Base-by-base conservation (phyloP, 2,797 vertebrate genomes). In the Taenioides sp. region DNA sequence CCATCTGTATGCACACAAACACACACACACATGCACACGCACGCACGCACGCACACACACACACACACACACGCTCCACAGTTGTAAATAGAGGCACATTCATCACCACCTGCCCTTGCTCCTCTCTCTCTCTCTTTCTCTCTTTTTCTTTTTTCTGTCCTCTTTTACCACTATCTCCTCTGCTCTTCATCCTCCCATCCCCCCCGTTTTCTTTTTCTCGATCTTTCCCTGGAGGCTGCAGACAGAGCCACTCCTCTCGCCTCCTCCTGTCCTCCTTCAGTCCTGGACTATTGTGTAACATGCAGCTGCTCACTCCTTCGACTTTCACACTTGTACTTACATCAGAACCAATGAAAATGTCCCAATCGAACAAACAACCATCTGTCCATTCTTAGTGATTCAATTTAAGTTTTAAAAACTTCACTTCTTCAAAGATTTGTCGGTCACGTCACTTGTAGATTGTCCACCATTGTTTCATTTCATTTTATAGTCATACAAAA, bases 1-100 rank as follows among this genome's bases (percentile, higher is more conserved):
- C 72, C 84, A 75, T 83, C 77, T 77, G 72, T 34, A 63, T 64
- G 64, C 78, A 80, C 82, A 47, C 80, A 52, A 43, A 20, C 43
- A 80, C 83, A 43, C 80, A 25, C 34, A 7, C 37, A 57, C 58
- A 61, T 47, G 57, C 59, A 68, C 27, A 61, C 40, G 22, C 37
- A 68, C 62, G 62, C 67, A 58, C 67, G 27, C 18, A 31, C 68
- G 49, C 73, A 70, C 79, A 73, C 81, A 69, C 54, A 37, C 64
- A 61, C 64, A 73, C 34, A 67, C 28, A 31, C 77, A 57, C 22
- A 14, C 9, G 11, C 54, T 55, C 54, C 12, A 9, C 52, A 72
- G 78, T 80, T 85, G 82, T 67, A 87, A 91, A 91, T 88, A 91
- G 87, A 84, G 83, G 75, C 83, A 78, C 87, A 91, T 92, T 87